These are phyloP conservation scores for Gorsachius goisagi DNA, from an alignment of 2,113 vertebrate species.

Conservation along the genomic window DNA sequence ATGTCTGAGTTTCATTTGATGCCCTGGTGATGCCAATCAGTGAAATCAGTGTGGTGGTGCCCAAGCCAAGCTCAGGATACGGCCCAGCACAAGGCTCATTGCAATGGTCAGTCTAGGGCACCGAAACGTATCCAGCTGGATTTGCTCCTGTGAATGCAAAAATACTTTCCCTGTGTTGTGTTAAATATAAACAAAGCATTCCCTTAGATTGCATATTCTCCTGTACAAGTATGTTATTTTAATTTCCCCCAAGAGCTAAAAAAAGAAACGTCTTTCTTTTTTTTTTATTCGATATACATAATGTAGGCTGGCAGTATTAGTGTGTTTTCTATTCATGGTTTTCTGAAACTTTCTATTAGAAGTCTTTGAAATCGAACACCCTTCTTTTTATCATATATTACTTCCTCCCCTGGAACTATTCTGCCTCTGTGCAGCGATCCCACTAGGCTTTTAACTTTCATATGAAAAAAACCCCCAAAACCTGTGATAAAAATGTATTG, in stretches of 20 bases:
- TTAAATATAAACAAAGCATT: slow-evolving; percentile 16
- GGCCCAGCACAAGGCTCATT: not conserved
- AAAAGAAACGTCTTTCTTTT: not conserved
- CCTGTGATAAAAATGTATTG: slow-evolving; percentile 68
- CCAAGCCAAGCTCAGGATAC: not conserved
- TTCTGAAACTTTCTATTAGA: slow-evolving; percentile 36
- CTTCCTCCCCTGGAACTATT: slow-evolving; percentile 70
- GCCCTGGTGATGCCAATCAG: not conserved
- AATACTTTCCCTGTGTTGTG: slow-evolving; percentile 1
- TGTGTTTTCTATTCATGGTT: slow-evolving; percentile 48
- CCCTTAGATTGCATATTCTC: slow-evolving; percentile 13
- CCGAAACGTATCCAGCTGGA: not conserved
- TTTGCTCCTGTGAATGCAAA: not conserved
- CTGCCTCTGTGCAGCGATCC: slow-evolving; percentile 55
- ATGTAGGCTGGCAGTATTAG: slow-evolving; percentile 38
- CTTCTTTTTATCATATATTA: slow-evolving; percentile 68
- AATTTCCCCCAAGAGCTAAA: slow-evolving; percentile 54
- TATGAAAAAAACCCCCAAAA: not conserved
- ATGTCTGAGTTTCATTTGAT: not conserved
- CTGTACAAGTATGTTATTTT: slow-evolving; percentile 41
- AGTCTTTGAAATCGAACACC: slow-evolving; percentile 75
- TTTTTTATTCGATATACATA: slow-evolving; percentile 25
- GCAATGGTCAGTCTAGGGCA: not conserved
- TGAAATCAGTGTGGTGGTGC: not conserved
- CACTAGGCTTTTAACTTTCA: slow-evolving; percentile 68